Evolutionary conservation across 2,113 vertebrate genomes (phyloP).

Genomic region (Pelobates fuscus): DNA sequence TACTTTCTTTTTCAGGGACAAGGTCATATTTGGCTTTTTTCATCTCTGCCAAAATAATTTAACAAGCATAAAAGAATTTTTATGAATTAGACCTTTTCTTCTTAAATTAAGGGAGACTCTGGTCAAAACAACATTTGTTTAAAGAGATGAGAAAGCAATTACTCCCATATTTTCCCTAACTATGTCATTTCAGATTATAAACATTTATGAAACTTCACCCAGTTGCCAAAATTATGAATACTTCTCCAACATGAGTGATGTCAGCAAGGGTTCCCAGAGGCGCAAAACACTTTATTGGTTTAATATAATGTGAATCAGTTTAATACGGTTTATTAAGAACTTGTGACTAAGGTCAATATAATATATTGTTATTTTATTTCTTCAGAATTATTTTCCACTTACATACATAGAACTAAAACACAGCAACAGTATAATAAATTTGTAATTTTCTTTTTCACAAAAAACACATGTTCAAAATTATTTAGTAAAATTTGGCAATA

Average conservation of each 20-base stretch:
- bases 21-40: conserved; percentile 3
- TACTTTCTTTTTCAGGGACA: background rate
- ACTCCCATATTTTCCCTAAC: conserved; percentile 1
- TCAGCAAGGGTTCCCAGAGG: background rate
- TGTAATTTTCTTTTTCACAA: no score
- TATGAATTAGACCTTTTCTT: conserved; percentile 31
- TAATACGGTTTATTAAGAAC: conserved; percentile 9
- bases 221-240: conserved; percentile 1
- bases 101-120: conserved; percentile 18
- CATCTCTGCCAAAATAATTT: background rate
- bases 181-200: conserved; percentile 19
- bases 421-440: background rate
- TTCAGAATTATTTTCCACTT: background rate
- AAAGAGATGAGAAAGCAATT: conserved; percentile 18
- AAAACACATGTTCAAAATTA: no score
- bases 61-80: conserved; percentile 16
- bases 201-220: conserved; percentile 1
- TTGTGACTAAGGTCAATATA: background rate
- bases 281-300: conserved; percentile 1
- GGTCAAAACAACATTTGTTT: conserved; percentile 23
- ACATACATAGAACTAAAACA: background rate
- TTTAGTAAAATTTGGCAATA: no score
- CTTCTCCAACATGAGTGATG: background rate
- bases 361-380: background rate
- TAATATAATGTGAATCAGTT: conserved; percentile 5